Percentiles rank a stretch among this genome's conserved stretches.
Conservation (phyloP, 2,797 vertebrate genomes). For the Taeniopygia guttata region DNA sequence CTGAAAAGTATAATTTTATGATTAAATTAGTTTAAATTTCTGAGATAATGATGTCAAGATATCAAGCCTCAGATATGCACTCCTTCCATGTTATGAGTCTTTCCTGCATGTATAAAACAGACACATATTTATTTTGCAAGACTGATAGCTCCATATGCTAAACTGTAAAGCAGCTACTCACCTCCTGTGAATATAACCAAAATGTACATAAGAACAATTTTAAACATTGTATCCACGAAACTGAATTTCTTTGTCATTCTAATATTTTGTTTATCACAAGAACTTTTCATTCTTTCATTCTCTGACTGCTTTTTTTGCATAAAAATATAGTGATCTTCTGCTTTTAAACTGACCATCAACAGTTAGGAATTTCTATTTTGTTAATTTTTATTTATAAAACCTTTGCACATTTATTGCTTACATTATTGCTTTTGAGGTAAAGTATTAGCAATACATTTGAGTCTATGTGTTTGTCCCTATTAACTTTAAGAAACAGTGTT, state of each 20-base stretch:
- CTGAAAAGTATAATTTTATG: not conserved
- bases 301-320: not conserved
- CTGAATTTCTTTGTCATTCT: not conserved
- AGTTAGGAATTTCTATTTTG: not conserved
- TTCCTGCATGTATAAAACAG: not conserved
- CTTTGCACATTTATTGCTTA: not conserved
- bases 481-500: not conserved
- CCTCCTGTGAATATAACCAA: not conserved
- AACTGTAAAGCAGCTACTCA: not conserved
- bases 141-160: not conserved
- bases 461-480: not conserved
- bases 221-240: not conserved
- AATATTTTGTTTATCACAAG: not conserved
- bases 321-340: not conserved
- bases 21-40: not conserved
- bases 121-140: not conserved
- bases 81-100: not conserved
- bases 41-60: not conserved
- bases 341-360: not conserved
- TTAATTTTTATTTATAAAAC: not conserved
- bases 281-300: not conserved
- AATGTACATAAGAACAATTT: not conserved
- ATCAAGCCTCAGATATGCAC: not conserved
- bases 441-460: not conserved
- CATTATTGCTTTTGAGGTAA: not conserved